Percentiles rank a stretch among this genome's conserved stretches.
phyloP scores from a whole-genome alignment of 2,113 vertebrate genomes.

The Trichechus manatus region DNA sequence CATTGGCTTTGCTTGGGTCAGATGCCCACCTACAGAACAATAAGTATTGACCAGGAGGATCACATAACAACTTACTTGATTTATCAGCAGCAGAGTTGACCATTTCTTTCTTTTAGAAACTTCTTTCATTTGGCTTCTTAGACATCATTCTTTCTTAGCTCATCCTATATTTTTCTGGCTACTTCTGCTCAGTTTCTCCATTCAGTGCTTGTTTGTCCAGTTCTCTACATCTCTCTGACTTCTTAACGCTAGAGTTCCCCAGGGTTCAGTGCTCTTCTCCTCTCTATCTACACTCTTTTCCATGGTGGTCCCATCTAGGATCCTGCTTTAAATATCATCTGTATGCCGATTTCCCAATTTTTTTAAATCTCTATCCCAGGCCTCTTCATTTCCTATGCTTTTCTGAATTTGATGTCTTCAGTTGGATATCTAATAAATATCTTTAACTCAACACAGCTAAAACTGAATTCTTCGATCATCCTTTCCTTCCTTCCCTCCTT shows the following conservation, averaged over 20 bases:
- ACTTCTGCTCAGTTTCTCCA: neutral
- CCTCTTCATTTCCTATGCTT: neutral
- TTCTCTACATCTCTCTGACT: neutral
- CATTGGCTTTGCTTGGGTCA: neutral
- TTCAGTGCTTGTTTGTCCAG: neutral
- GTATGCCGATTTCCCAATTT: neutral
- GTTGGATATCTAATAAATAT: neutral
- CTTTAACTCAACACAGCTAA: neutral
- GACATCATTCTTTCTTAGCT: neutral
- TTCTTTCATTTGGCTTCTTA: neutral
- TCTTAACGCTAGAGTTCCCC: neutral
- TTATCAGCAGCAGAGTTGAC: neutral
- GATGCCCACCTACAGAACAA: neutral
- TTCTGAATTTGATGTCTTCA: neutral
- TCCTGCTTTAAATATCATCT: neutral
- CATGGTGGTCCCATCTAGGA: neutral
- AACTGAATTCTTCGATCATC: neutral
- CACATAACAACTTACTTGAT: neutral
- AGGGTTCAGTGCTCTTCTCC: neutral
- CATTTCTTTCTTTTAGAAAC: neutral
- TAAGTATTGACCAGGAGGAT: neutral
- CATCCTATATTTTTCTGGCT: neutral
- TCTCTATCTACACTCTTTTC: neutral
- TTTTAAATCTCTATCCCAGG: neutral
- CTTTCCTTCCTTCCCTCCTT: neutral